Evolutionary conservation across 2,113 vertebrate genomes (phyloP).

Genomic region (Mustela lutreola): DNA sequence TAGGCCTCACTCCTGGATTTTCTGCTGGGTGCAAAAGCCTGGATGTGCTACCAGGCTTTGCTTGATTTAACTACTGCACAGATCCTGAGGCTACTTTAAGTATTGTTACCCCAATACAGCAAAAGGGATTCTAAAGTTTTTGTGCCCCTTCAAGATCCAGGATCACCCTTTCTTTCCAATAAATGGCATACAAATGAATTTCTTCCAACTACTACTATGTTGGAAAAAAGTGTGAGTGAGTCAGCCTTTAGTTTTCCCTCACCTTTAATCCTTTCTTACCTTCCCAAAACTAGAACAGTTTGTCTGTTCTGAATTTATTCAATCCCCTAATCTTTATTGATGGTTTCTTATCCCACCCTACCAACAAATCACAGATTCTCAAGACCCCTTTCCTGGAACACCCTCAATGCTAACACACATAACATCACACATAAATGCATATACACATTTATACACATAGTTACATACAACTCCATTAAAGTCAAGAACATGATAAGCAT

Average conservation of each 20-base stretch:
- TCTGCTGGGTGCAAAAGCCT: not conserved
- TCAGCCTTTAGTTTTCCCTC: not conserved
- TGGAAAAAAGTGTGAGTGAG: not conserved
- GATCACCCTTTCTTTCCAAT: not conserved
- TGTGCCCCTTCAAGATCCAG: not conserved
- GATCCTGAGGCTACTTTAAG: not conserved
- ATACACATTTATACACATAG: not conserved
- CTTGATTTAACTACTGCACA: not conserved
- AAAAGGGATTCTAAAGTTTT: not conserved
- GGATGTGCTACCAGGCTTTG: not conserved
- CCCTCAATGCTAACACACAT: not conserved
- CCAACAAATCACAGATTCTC: not conserved
- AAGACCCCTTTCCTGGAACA: not conserved
- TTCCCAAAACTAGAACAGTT: not conserved
- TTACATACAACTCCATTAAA: not conserved
- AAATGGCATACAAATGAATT: not conserved
- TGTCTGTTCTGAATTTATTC: slow-evolving; percentile 19
- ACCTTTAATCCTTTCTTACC: slow-evolving; percentile 1
- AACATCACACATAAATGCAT: not conserved
- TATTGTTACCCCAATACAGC: not conserved
- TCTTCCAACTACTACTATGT: not conserved
- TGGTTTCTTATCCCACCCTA: not conserved
- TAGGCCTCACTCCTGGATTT: not conserved
- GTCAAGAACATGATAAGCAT: slow-evolving; percentile 25
- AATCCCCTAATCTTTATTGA: not conserved